A percentile compares a stretch with the other conserved stretches of the same genome.
phyloP scores from a whole-genome alignment of 2,888 invertebrate species.

The Mythimna loreyi region DNA sequence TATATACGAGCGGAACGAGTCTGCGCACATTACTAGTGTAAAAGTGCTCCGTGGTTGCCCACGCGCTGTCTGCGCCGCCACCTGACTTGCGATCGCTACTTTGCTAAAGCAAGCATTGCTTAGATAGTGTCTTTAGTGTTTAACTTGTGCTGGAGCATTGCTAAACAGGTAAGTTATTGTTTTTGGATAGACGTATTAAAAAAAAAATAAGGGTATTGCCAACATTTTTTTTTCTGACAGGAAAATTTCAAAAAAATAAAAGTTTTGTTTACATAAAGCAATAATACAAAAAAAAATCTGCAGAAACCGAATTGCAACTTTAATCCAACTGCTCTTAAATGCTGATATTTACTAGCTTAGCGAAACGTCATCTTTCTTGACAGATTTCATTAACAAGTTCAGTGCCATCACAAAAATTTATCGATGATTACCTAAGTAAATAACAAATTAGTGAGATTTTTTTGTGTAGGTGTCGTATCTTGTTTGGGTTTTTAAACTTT shows the following conservation, averaged over 20 bases:
- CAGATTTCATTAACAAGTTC: slow-evolving; percentile 14
- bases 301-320: neutral
- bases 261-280: slow-evolving; percentile 2
- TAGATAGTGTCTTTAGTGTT: slow-evolving; percentile 77
- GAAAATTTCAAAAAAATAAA: neutral
- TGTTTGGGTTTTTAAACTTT: neutral
- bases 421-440: neutral
- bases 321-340: neutral
- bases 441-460: too few species aligned
- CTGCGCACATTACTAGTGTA: slow-evolving; percentile 84
- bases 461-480: neutral
- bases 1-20: slow-evolving; percentile 82
- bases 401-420: slow-evolving; percentile 1
- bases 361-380: slow-evolving; percentile 28
- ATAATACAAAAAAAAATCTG: too few species aligned
- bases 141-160: slow-evolving; percentile 72
- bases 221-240: neutral
- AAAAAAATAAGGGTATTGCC: neutral
- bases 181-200: slow-evolving; percentile 4
- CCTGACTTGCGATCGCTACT: slow-evolving; percentile 69
- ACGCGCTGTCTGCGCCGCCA: slow-evolving; percentile 74
- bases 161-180: slow-evolving; percentile 72
- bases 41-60: slow-evolving; percentile 79
- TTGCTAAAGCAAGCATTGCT: slow-evolving; percentile 60
- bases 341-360: neutral